Evolutionary conservation across 2,797 vertebrate genomes (phyloP).

Genomic region (Mus spretus): DNA sequence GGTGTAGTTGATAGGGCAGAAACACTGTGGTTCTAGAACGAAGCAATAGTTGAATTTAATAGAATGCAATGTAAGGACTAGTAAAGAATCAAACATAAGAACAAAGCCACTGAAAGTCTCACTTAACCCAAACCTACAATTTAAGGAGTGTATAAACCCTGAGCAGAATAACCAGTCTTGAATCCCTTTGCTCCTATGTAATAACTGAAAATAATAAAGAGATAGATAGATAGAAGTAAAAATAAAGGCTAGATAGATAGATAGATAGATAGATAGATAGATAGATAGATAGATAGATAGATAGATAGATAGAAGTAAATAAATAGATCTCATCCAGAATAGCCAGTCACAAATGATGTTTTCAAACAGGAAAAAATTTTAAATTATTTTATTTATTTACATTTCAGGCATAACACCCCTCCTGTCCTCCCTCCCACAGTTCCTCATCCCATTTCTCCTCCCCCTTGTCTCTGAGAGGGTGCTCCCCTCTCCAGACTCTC

Average conservation of each 20-base stretch:
- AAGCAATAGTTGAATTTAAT: neutral
- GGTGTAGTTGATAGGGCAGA: neutral
- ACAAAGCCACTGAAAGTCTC: neutral
- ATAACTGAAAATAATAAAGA: neutral
- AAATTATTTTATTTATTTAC: neutral
- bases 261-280: neutral
- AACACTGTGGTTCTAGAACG: neutral
- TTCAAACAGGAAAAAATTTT: conserved; percentile 34
- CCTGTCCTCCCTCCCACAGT: neutral
- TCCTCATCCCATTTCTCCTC: neutral
- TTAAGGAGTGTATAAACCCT: neutral
- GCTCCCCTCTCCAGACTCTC: neutral
- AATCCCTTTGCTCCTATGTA: neutral
- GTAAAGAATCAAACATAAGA: neutral
- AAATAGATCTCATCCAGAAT: neutral
- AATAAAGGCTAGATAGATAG: neutral
- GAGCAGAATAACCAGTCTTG: neutral
- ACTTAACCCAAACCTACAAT: conserved; percentile 27
- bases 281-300: neutral
- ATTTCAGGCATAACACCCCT: neutral
- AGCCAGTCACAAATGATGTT: neutral
- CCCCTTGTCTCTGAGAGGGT: neutral
- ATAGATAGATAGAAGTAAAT: neutral
- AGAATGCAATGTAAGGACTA: conserved; percentile 29
- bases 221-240: neutral